Base-by-base conservation (phyloP, 1,140 invertebrate genomes). In the Drosophila pachea region DNA sequence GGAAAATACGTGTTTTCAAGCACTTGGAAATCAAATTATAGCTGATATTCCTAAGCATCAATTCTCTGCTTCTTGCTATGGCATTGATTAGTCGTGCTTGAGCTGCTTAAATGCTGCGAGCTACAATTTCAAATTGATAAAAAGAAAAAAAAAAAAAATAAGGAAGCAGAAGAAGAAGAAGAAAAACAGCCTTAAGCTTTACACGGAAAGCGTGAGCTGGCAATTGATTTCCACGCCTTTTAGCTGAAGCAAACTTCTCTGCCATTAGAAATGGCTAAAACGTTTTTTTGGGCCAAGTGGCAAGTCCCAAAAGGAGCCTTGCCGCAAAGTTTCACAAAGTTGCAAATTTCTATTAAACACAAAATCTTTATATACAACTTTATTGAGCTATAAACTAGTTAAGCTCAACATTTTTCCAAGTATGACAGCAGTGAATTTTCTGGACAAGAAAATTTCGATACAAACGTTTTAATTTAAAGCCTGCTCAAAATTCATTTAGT, bases 1-100 rank as follows among this genome's bases (percentile, higher is more conserved):
- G 75, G 75, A 78, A 77, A 77, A 78, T 78, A 55, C 69, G 73
- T 77, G 75, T 77, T 77, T 78, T 53, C 52, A 58, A 50, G 52
- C 70, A 71, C 75, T 77, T 78, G 58, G 73, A 65, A 63, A 45
- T 35, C 56, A 78, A 78, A 77, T 78, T 73, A 76, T 76, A 68
- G 68, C 68, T 55, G 54, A 7, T 63, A 42, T 68, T 22, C 22
- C 22, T 2, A 22, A 22, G 22, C 22, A 2, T 22, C 22, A 22
- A 22, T 22, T 53, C 9, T 45, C 40, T 5, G 31, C 40, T 31
- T 31, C 6, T 40, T 53, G 8, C 7, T 38, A 5, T 5, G 16
- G 42, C 7, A 32, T 42, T 52, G n/a, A 4, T 42, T 12, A 33
- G 36, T 35, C 56, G 43, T 58, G 32, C 35, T 7, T 16, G 36